Evolutionary conservation across 2,888 invertebrate species (phyloP).

Genomic region (Eustalomyia histrio): DNA sequence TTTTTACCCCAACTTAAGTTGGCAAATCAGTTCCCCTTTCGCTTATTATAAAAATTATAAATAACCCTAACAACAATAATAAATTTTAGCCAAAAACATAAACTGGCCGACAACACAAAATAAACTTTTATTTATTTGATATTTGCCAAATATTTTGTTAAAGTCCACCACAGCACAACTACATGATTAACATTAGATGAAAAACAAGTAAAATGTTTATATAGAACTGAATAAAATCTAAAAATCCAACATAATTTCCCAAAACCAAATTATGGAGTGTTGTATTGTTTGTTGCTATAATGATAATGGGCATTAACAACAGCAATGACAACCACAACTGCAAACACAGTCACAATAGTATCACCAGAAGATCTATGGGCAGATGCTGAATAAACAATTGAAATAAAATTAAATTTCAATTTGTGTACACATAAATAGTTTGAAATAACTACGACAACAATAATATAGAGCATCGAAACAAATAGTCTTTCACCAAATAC

Average conservation of each 20-base stretch:
- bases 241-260: slow-evolving; percentile 34
- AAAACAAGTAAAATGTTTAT: not conserved
- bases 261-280: slow-evolving; percentile 60
- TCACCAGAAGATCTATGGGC: slow-evolving; percentile 28
- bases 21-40: slow-evolving; percentile 41
- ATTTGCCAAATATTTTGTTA: slow-evolving; percentile 66
- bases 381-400: slow-evolving; percentile 54
- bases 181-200: slow-evolving; percentile 48
- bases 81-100: slow-evolving; percentile 56
- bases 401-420: slow-evolving; percentile 57
- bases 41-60: slow-evolving; percentile 46
- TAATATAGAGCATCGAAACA: slow-evolving; percentile 28
- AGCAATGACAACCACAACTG: slow-evolving; percentile 15
- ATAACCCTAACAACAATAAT: slow-evolving; percentile 50
- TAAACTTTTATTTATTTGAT: slow-evolving; percentile 64
- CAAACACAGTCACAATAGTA: slow-evolving; percentile 17
- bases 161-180: slow-evolving; percentile 52
- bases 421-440: slow-evolving; percentile 39
- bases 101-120: slow-evolving; percentile 39
- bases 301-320: slow-evolving; percentile 46
- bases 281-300: slow-evolving; percentile 67
- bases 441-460: slow-evolving; percentile 34
- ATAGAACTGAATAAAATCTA: slow-evolving; percentile 37
- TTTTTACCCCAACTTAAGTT: not conserved
- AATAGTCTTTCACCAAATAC: slow-evolving; percentile 37